Base-by-base conservation (phyloP, 2,888 invertebrate genomes). In the Athalia rosae region DNA sequence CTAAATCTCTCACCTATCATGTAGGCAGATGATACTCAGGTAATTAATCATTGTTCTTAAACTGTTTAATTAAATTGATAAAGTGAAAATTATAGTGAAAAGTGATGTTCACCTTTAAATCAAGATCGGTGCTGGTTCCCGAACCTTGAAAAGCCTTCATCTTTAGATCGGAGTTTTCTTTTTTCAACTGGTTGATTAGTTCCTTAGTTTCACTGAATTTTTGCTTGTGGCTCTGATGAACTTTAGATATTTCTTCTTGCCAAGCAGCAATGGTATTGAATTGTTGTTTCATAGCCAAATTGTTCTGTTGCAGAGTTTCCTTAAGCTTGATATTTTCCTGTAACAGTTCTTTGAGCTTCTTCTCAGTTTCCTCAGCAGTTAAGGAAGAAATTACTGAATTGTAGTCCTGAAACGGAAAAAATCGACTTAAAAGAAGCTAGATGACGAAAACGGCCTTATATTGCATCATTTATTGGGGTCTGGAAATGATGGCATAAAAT, bases 161-260 rank as follows among this genome's bases (percentile, higher is more conserved):
- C 79, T 83, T 84, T 9, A 90, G 82, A n/a, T 88, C 86, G 6
- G 80, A 50, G 82, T 89, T 89, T 81, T 90, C 89, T 15, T 82
- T 82, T 77, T 85, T 87, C 28, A 90, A 84, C 53, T 86, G 85
- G 11, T 82, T 82, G 8, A 94, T 92, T 64, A 93, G 88, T 11
- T 91, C 91, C 82, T 92, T 93, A 0, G 93, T 94, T 87, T 94
- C 93, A 11, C 92, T 91, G 87, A 94, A 94, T 88, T 94, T 95
- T 81, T 92, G 91, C 83, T 93, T 94, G 78, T 95, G 93, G 81
- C 92, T 85, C 64, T 91, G 90, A 79, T 94, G 93, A 0, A 94
- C 92, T 81, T 91, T 91, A 85, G 92, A 89, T 83, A 94, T 93
- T 80, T 94, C 94, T 61, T 93, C 92, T 82, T 94, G 94, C 90